These are phyloP conservation scores for Heteropelma amictum DNA, from an alignment of 2,888 invertebrate genomes.

Conservation along the genomic window DNA sequence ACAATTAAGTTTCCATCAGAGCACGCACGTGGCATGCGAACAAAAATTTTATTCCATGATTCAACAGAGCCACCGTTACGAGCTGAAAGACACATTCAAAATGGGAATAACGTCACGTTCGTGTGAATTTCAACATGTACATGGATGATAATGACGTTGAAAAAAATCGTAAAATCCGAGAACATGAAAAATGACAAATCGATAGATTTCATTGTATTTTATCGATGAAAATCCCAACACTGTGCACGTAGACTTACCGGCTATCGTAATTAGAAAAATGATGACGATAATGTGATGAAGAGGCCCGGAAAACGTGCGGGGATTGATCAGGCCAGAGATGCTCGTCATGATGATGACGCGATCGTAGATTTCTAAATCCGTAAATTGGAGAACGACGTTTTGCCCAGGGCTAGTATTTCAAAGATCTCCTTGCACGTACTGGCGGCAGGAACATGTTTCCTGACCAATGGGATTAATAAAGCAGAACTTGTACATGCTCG, in stretches of 20 bases:
- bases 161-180: too few species aligned
- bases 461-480: slow-evolving; percentile 60
- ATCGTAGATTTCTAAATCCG: slow-evolving; percentile 47
- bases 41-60: too few species aligned
- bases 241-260: slow-evolving; percentile 21
- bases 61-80: too few species aligned
- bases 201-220: neutral
- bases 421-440: slow-evolving; percentile 65
- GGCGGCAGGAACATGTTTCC: slow-evolving; percentile 69
- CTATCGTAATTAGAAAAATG: slow-evolving; percentile 47
- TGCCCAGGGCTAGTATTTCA: slow-evolving; percentile 58
- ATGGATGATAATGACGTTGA: too few species aligned
- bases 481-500: slow-evolving; percentile 9
- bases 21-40: too few species aligned
- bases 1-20: too few species aligned
- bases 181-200: neutral
- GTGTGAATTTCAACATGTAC: too few species aligned
- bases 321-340: slow-evolving; percentile 61
- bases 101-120: too few species aligned
- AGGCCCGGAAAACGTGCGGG: slow-evolving; percentile 42
- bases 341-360: slow-evolving; percentile 59
- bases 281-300: slow-evolving; percentile 43
- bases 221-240: neutral
- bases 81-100: too few species aligned
- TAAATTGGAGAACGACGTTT: slow-evolving; percentile 36